Evolutionary conservation across 2,888 invertebrate genomes (phyloP), one percentile per base, ranked within the genome.

Genomic region (Chrysomela aeneicollis): DNA sequence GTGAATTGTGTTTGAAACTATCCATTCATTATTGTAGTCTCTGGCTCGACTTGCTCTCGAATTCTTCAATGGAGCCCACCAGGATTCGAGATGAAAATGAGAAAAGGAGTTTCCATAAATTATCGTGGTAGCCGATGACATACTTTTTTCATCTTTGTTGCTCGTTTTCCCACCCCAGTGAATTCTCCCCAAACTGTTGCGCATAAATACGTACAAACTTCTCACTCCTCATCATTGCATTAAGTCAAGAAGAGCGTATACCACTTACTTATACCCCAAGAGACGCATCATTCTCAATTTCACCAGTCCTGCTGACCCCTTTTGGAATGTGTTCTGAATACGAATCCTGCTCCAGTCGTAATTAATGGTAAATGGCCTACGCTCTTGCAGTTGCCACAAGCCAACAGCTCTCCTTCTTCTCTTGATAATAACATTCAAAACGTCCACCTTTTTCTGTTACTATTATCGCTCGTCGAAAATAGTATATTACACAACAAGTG

Each of bases 191-290:
- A n/a, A n/a, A n/a, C n/a, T n/a, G n/a, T n/a, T n/a, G n/a, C n/a
- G n/a, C 6, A 26, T 26, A 26, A 26, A 26, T 42, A 42, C 42
- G 15, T 15, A n/a, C 42, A 15, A 15, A 42, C 15, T 42, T 15
- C 57, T 57, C 46, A 57, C 22, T 57, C 57, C 57, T 57, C 26
- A 57, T 57, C 30, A 57, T 55, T 46, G 57, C 19, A 57, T 57
- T 57, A 57, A 26, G 57, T 57, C 57, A 47, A 47, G 47, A 57
- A 46, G 57, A 57, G 46, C 15, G 22, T 26, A 46, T 57, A 26
- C 12, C 26, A 26, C 26, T 26, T 26, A 42, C 42, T 42, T 15
- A 15, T 15, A 42, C 30, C 57, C 26, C 57, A 26, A 32, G 57
- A 37, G 46, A 37, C 22, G 17, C 57, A 57, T 57, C 55, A 57